A percentile compares a stretch with the other conserved stretches of the same genome.
These are phyloP conservation scores for Nycticorax nycticorax DNA, from an alignment of 2,113 vertebrate species.

Conservation along the genomic window DNA sequence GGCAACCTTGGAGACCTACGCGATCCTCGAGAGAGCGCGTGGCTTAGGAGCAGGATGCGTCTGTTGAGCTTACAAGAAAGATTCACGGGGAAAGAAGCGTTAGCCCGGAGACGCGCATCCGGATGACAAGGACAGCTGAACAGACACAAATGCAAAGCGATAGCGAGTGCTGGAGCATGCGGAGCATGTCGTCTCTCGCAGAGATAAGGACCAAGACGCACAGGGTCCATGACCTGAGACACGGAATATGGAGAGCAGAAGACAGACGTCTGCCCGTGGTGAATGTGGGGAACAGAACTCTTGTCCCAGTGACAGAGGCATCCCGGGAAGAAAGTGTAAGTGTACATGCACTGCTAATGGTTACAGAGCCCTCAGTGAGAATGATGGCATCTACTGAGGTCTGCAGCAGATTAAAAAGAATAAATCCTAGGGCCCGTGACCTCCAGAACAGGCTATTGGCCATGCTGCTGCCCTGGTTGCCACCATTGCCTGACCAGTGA, in stretches of 20 bases:
- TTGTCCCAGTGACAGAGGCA: neutral
- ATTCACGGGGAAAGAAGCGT: neutral
- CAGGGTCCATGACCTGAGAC: neutral
- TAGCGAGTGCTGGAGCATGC: neutral
- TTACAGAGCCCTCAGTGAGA: neutral
- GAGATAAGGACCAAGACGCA: neutral
- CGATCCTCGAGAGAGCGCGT: neutral
- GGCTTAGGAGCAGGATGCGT: neutral
- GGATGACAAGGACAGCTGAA: neutral
- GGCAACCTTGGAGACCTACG: neutral
- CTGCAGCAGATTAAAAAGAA: neutral
- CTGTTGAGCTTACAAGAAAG: neutral
- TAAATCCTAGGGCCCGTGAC: neutral
- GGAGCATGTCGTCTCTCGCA: neutral
- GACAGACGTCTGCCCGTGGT: accelerated
- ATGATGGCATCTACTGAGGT: neutral
- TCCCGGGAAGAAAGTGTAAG: neutral
- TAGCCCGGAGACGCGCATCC: neutral
- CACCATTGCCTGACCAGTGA: neutral
- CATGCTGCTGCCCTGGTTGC: neutral
- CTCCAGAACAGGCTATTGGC: neutral
- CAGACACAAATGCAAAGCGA: neutral
- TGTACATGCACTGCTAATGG: neutral
- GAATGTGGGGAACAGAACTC: neutral
- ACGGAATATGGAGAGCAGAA: neutral